Evolutionary conservation across 2,113 vertebrate species (phyloP), one percentile per base, ranked within the genome.

Genomic region (Colinus virginianus): DNA sequence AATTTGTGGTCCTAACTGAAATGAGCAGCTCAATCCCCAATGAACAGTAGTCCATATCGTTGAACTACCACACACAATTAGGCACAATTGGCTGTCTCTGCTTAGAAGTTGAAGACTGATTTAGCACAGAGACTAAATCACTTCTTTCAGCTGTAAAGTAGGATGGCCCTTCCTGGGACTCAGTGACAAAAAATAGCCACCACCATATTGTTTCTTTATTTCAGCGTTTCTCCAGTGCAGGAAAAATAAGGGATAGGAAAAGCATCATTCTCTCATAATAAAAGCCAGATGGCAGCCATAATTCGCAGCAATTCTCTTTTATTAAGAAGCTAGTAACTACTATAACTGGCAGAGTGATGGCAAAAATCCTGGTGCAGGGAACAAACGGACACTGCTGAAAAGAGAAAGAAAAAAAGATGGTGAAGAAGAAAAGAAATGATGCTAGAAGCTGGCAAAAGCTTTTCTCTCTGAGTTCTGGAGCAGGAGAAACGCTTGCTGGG

Each of bases 21-120:
- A 95, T 94, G 90, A 96, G 89, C 88, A 90, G 87, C 88, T 95
- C 93, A 96, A 91, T 97, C 89, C 94, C 87, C 89, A 70, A 68
- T 95, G 96, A 97, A 96, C 87, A 94, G 92, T 87, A 95, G 94
- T 84, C 91, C 87, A 66, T 90, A 88, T 72, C 87, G 38, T 79
- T 93, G 81, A 94, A 88, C 90, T 85, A 95, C 87, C 92, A 96
- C 91, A 96, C 95, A 84, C 82, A 86, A 96, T 97, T 97, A 96
- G 93, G 89, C 93, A 96, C 96, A 88, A 94, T 96, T 96, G 96
- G 75, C 92, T 93, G 86, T 94, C 92, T 95, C 79, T 95, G 85
- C 75, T 92, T 94, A 94, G 91, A 94, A 95, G 91, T 81, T 94
- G 90, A 93, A 91, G 90, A 88, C 72, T 89, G 72, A 79, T 90